Percentiles rank a stretch among this genome's conserved stretches.
phyloP scores from a whole-genome alignment of 2,797 vertebrate genomes.

The Sebastiscus albofasciatus region DNA sequence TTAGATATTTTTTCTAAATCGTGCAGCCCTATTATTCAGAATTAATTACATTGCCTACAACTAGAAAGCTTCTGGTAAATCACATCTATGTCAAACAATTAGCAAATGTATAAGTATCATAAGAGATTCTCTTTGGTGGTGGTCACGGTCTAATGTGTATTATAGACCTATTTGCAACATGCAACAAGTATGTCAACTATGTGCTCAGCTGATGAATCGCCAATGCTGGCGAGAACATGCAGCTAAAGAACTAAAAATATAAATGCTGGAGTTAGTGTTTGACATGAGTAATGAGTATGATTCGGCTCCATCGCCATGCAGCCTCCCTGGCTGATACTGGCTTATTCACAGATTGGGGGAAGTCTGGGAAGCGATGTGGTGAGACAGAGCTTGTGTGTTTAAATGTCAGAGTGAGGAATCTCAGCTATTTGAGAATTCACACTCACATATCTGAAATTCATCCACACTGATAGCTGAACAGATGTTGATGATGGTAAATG shows the following conservation, averaged over 20 bases:
- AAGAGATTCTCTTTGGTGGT: too few relatives aligned
- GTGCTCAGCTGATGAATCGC: background rate
- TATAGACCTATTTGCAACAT: background rate
- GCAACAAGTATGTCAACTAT: background rate
- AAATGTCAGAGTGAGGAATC: slow-evolving; percentile 22
- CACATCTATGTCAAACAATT: too few relatives aligned
- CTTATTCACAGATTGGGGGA: background rate
- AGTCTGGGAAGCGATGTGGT: background rate
- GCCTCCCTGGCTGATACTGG: background rate
- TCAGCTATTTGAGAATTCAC: slow-evolving; percentile 33
- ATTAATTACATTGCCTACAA: too few relatives aligned
- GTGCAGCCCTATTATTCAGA: too few relatives aligned
- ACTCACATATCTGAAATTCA: slow-evolving; percentile 17
- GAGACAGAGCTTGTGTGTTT: background rate
- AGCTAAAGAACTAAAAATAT: background rate
- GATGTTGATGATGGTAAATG: slow-evolving; percentile 42
- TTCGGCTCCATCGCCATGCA: background rate
- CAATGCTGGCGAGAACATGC: background rate
- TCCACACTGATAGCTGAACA: slow-evolving; percentile 7
- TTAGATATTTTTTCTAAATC: too few relatives aligned
- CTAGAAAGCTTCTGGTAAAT: too few relatives aligned
- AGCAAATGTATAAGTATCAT: too few relatives aligned
- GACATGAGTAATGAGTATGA: background rate
- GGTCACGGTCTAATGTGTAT: background rate
- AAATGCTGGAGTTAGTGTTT: background rate